Evolutionary conservation across 1,140 invertebrate species (phyloP).

Genomic region (Tribolium castaneum): DNA sequence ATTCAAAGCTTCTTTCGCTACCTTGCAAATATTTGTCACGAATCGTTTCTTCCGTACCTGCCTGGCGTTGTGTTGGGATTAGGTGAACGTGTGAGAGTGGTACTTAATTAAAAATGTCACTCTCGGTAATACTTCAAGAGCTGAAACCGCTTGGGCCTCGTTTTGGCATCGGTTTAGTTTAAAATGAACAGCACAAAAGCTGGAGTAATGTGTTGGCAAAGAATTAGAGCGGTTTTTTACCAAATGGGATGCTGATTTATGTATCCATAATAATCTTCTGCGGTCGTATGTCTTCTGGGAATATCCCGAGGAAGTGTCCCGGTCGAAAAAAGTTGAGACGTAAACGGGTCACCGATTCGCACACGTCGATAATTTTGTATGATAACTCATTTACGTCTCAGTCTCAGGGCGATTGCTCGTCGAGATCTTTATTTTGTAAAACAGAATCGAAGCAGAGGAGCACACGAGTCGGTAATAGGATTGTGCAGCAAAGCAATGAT

Average conservation of each 20-base stretch:
- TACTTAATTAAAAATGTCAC: slow-evolving; percentile 28
- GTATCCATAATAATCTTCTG: slow-evolving; percentile 32
- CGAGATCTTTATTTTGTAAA: slow-evolving; percentile 43
- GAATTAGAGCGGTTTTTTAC: slow-evolving; percentile 33
- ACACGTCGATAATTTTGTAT: slow-evolving; percentile 31
- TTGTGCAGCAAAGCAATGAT: slow-evolving; percentile 60
- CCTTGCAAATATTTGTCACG: slow-evolving; percentile 5
- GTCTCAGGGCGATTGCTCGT: slow-evolving; percentile 24
- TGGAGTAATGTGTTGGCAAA: slow-evolving; percentile 37
- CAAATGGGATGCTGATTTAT: slow-evolving; percentile 35
- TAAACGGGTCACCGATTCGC: slow-evolving; percentile 20
- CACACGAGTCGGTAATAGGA: slow-evolving; percentile 55
- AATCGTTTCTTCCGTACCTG: slow-evolving; percentile 2
- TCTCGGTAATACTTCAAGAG: neutral
- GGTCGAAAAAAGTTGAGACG: slow-evolving; percentile 6
- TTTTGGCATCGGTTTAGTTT: slow-evolving; percentile 41
- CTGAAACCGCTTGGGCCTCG: slow-evolving; percentile 31
- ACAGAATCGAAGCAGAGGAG: slow-evolving; percentile 45
- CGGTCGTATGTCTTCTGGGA: slow-evolving; percentile 25
- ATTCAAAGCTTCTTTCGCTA: slow-evolving; percentile 32
- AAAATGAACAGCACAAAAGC: slow-evolving; percentile 35
- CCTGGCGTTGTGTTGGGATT: neutral
- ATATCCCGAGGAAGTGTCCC: slow-evolving; percentile 8
- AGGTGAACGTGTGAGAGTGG: neutral
- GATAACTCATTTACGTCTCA: slow-evolving; percentile 36